Evolutionary conservation across 2,797 vertebrate species (phyloP).

Genomic region (Semaprochilodus insignis): DNA sequence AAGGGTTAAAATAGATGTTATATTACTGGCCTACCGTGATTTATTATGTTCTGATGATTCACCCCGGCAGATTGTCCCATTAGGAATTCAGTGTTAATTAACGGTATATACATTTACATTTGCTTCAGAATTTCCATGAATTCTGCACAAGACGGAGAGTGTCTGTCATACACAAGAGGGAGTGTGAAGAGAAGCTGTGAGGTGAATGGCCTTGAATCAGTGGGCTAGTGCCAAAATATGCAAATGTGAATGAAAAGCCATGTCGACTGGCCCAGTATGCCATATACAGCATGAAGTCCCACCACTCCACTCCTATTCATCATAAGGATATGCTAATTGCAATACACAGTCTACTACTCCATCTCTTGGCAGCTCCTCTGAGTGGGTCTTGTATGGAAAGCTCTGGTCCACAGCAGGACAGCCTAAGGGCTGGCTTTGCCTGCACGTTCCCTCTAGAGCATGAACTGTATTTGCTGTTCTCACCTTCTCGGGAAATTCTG

Average conservation of each 20-base stretch:
- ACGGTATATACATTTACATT: background rate
- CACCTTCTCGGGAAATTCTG: background rate
- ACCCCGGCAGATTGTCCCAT: background rate
- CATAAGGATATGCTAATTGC: no score
- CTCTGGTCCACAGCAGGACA: background rate
- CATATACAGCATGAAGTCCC: background rate
- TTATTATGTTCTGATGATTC: background rate
- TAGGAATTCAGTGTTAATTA: conserved; percentile 22
- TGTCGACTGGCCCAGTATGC: background rate
- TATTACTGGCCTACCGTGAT: background rate
- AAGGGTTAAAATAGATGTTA: no score
- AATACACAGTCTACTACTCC: no score
- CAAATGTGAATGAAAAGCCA: background rate
- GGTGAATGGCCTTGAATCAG: background rate
- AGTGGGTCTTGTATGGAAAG: background rate
- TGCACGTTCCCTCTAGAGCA: background rate
- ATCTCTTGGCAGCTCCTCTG: background rate
- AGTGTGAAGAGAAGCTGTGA: background rate
- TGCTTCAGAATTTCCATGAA: background rate
- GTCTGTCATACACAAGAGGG: background rate
- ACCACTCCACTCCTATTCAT: no score
- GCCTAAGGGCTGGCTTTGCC: conserved; percentile 5
- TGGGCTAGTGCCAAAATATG: background rate
- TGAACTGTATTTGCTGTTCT: background rate
- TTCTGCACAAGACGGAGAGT: background rate